phyloP scores from a whole-genome alignment of 2,113 vertebrate genomes.

The Pseudolaguvia tuberculata region DNA sequence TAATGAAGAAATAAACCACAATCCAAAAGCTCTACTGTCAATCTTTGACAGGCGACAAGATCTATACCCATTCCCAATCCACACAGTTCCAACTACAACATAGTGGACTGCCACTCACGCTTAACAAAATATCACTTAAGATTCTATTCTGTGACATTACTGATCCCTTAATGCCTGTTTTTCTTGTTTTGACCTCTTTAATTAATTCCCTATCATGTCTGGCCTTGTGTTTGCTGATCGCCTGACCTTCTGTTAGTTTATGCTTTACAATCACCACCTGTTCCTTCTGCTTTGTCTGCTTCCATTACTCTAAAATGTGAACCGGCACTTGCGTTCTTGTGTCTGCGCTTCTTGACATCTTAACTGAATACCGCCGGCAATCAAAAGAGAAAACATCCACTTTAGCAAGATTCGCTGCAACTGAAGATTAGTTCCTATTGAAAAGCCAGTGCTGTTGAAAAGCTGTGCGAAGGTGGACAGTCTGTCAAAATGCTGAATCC shows the following conservation, averaged over 20 bases:
- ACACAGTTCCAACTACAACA: not conserved
- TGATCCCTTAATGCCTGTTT: not conserved
- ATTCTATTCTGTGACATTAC: not conserved
- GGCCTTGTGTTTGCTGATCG: not conserved
- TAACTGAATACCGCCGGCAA: constrained; percentile 32
- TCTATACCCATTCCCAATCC: not conserved
- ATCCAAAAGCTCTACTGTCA: not conserved
- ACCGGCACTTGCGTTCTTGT: not conserved
- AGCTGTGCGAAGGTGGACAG: constrained; percentile 28
- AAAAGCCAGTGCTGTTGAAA: constrained; percentile 36
- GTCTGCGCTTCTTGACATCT: constrained; percentile 6
- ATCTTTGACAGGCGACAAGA: not conserved
- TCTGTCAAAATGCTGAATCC: constrained; percentile 33
- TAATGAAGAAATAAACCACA: not conserved
- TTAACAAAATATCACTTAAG: not conserved
- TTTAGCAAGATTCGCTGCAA: constrained; percentile 32
- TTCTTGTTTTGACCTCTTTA: not conserved
- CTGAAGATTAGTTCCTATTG: constrained; percentile 40
- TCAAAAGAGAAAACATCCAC: constrained; percentile 18
- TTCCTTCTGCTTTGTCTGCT: not conserved
- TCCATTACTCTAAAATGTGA: constrained; percentile 5
- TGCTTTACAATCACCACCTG: not conserved
- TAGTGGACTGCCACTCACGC: not conserved
- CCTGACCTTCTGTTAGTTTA: not conserved
- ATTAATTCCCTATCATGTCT: constrained; percentile 6